phyloP scores from a whole-genome alignment of 1,140 invertebrate genomes.

The Pararge aegeria region DNA sequence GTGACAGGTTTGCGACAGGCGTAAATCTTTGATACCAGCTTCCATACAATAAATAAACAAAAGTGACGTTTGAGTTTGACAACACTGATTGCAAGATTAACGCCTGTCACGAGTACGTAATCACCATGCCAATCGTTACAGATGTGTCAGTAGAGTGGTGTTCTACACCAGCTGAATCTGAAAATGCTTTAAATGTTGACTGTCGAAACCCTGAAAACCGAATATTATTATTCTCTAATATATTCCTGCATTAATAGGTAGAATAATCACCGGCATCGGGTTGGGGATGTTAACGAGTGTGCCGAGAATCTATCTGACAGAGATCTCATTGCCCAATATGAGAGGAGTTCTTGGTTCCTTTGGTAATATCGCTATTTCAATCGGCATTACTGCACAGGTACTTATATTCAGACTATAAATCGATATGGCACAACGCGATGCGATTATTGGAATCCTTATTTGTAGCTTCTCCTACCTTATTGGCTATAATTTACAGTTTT shows the following conservation, averaged over 20 bases:
- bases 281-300: constrained; percentile 81
- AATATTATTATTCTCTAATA: background rate
- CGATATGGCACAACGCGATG: background rate
- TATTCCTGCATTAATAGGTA: constrained; percentile 28
- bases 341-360: constrained; percentile 82
- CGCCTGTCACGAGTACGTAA: too few species aligned
- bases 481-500: constrained; percentile 1
- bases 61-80: too few species aligned
- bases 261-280: constrained; percentile 78
- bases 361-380: constrained; percentile 80
- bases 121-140: too few species aligned
- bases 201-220: too few species aligned
- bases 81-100: too few species aligned
- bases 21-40: too few species aligned
- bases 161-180: too few species aligned
- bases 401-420: background rate
- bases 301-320: constrained; percentile 81
- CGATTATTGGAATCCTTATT: background rate
- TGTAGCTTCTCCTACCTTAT: background rate
- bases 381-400: constrained; percentile 78
- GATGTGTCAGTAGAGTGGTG: too few species aligned
- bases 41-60: too few species aligned
- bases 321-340: constrained; percentile 80
- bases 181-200: too few species aligned
- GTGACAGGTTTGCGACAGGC: too few species aligned